Base-by-base conservation (phyloP, 35 echinoderm and acorn worm genomes). In the Patiria miniata region DNA sequence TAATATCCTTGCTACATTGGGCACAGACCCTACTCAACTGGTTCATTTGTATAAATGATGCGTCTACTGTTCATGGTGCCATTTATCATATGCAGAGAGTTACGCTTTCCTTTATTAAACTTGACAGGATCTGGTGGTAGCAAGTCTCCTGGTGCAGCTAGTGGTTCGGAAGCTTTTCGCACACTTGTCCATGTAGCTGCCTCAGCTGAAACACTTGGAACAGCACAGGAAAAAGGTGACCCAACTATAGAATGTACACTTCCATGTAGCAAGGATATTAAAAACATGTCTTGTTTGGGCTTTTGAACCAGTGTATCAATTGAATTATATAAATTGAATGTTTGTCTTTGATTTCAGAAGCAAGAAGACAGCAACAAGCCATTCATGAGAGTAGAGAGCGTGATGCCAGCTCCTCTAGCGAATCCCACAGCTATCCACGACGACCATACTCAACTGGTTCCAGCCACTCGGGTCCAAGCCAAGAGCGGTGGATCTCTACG, bases 151-250 rank as follows among this genome's bases (percentile, higher is more conserved):
- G 82, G 82, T 26, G 51, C 29, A 60, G 23, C 52, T 2, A 84
- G 82, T 84, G 82, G 82, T 0, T 84, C 82, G 1, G 82, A 84
- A 58, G 82, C 82, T 32, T 84, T 84, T 38, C 52, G 36, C 30
- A 58, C 82, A 1, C 39, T 84, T 51, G 82, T 84, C 6, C 52
- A 84, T 84, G 82, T 84, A 10, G 82, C 82, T 36, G 57, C 82
- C 36, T 59, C 53, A 65, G 82, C 82, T 17, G 54, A 84, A 19
- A 28, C 52, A 30, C 23, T 84, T 33, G 16, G 15, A 73, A 73
- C 65, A 73, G 65, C 65, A 26, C 65, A 73, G 8, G 65, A 73
- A 23, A 73, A 73, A 73, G 65, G 65, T 73, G 34, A 47, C 42
- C 4, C 42, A 47, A n/a, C n/a, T n/a, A n/a, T n/a, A n/a, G n/a